Evolutionary conservation across 2,888 invertebrate species (phyloP), one percentile per base, ranked within the genome.

Genomic region (Atethmia centrago): DNA sequence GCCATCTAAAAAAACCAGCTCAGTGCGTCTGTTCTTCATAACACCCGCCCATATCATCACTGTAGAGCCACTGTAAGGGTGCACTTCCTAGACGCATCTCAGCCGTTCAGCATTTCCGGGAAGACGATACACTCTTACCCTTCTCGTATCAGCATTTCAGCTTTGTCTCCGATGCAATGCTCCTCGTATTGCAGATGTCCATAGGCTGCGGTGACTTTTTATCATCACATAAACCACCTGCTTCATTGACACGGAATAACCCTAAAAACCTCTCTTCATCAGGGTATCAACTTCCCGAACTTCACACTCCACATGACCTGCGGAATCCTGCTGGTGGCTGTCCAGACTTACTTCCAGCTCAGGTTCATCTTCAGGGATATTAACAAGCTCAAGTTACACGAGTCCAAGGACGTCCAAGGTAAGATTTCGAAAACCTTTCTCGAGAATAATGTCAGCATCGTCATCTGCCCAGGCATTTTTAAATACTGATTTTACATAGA

Each of bases 241-340:
- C 12, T 8, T 12, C 10, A 42, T 62, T 10, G 3, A 3, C 21
- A 19, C 25, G 12, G 12, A 2, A 40, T 19, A 42, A 25, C 19
- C 19, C 12, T 42, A 19, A 45, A 19, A 62, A 49, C 28, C 47
- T 14, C 14, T 63, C 28, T 61, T 95, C 94, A 19, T 21, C 95
- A 98, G 98, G 98, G 98, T 2, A 97, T 99, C 0, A 97, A 97
- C 85, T 99, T 99, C 93, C 96, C 97, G 1, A 97, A 97, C 51
- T 99, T 99, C 92, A 98, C 98, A 0, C 88, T 97, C 0, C 99
- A 99, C 92, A 98, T 99, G 97, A 94, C 97, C 0, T 93, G 98
- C 0, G 99, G 99, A 0, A 97, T 98, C 0, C 47, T 98, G 0
- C 88, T 98, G 1, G 97, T 98, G 2, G 95, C 97, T 36, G 74